A percentile compares a stretch with the other conserved stretches of the same genome.
These are phyloP conservation scores for Cenopis cana DNA, from an alignment of 2,888 invertebrate genomes.

Conservation along the genomic window DNA sequence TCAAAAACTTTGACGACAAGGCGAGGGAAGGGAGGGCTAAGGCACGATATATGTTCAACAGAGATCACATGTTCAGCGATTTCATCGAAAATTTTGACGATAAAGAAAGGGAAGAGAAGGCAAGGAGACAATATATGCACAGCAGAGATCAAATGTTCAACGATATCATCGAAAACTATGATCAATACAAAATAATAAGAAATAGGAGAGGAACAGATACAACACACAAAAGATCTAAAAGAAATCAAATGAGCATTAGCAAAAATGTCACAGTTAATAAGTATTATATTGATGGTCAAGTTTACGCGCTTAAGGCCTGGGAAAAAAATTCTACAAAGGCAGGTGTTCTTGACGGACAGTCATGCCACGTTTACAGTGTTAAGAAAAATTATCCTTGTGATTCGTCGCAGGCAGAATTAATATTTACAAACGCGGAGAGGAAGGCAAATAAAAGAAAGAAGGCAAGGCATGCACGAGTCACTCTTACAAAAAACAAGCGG, in stretches of 20 bases:
- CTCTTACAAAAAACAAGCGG: background rate
- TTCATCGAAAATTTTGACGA: no score
- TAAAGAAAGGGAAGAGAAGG: no score
- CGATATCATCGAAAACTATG: conserved; percentile 51
- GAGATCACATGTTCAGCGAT: no score
- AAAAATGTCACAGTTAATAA: conserved; percentile 64
- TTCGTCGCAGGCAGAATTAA: conserved; percentile 57
- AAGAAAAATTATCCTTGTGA: conserved; percentile 65
- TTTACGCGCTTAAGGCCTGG: conserved; percentile 69
- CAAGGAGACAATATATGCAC: conserved; percentile 46
- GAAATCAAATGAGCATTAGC: conserved; percentile 52
- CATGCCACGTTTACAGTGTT: conserved; percentile 67
- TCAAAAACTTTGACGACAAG: no score
- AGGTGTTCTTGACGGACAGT: conserved; percentile 47
- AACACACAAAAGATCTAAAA: conserved; percentile 50
- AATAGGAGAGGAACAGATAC: conserved; percentile 52
- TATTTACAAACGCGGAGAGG: conserved; percentile 56
- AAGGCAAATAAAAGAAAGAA: conserved; percentile 59
- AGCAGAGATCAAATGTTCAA: conserved; percentile 52
- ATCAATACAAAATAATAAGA: conserved; percentile 46
- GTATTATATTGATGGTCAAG: conserved; percentile 61
- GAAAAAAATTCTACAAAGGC: conserved; percentile 53
- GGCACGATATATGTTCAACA: no score
- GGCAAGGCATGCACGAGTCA: conserved; percentile 49
- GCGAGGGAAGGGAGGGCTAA: no score